phyloP scores from a whole-genome alignment of 2,113 vertebrate species.

The Anguilla rostrata region DNA sequence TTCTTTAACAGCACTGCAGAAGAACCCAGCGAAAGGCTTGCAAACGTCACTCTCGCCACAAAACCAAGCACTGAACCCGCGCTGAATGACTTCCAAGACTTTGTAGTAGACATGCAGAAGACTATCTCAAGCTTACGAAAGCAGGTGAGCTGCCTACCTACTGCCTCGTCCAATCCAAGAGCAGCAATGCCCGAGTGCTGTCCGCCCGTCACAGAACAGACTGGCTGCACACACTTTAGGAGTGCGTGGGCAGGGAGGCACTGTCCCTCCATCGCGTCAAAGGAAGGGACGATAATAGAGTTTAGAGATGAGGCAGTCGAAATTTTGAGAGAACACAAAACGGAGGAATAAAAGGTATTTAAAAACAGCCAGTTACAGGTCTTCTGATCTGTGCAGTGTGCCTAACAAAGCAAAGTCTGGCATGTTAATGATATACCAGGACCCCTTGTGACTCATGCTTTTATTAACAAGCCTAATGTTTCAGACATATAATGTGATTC shows the following conservation, averaged over 20 bases:
- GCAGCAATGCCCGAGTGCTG: too few relatives aligned
- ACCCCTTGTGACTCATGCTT: neutral
- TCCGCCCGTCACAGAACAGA: too few relatives aligned
- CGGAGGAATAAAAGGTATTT: too few relatives aligned
- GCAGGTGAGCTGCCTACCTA: conserved; percentile 71
- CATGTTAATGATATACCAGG: neutral
- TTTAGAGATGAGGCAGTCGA: too few relatives aligned
- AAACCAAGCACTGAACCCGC: conserved; percentile 60
- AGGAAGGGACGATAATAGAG: too few relatives aligned
- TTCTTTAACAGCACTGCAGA: conserved; percentile 61
- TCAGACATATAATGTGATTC: neutral
- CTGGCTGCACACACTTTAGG: too few relatives aligned
- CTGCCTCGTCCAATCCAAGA: too few relatives aligned
- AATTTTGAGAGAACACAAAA: too few relatives aligned
- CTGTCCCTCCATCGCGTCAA: too few relatives aligned
- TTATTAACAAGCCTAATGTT: neutral
- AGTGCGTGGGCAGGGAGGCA: neutral
- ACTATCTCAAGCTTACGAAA: conserved; percentile 91
- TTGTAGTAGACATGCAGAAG: conserved; percentile 91
- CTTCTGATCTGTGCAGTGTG: neutral
- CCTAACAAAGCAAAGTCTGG: neutral
- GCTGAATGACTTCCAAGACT: conserved; percentile 85
- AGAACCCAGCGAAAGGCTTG: conserved; percentile 42
- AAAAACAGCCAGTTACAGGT: neutral
- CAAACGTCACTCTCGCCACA: conserved; percentile 67